These are phyloP conservation scores for Chrysemys picta DNA, from an alignment of 2,113 vertebrate species.

Conservation along the genomic window DNA sequence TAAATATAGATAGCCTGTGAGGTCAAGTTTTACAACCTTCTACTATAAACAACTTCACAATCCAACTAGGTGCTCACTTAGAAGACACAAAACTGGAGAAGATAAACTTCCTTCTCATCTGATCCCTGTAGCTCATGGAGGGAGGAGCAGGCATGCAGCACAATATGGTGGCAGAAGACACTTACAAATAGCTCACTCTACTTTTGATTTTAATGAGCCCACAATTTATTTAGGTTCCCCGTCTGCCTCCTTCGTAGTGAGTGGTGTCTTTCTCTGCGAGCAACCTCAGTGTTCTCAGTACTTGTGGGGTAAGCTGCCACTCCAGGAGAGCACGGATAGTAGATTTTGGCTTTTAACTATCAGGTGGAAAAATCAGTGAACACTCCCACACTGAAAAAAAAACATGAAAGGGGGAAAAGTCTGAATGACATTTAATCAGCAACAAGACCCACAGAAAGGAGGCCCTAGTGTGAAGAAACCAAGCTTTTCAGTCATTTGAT, in stretches of 20 bases:
- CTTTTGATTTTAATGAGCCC: not conserved
- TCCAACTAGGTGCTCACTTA: not conserved
- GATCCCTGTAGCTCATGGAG: not conserved
- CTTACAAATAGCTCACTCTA: not conserved
- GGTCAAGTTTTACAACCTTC: conserved; percentile 22
- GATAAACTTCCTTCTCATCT: not conserved
- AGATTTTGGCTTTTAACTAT: not conserved
- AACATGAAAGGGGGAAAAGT: not conserved
- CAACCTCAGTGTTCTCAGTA: not conserved
- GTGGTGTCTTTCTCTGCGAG: not conserved
- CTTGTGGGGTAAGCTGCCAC: not conserved
- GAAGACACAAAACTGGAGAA: not conserved
- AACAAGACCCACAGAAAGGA: not conserved
- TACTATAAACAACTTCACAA: not conserved
- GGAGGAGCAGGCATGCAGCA: not conserved
- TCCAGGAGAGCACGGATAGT: rapidly evolving
- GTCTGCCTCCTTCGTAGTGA: not conserved
- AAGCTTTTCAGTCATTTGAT: not conserved
- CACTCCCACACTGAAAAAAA: not conserved
- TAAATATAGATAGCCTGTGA: conserved; percentile 47
- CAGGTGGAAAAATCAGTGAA: not conserved
- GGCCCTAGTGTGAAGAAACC: not conserved
- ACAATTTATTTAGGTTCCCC: not conserved
- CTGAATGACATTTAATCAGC: not conserved
- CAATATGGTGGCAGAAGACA: not conserved